Evolutionary conservation across 2,888 invertebrate species (phyloP), one percentile per base, ranked within the genome.

Genomic region (Plagodis pulveraria): DNA sequence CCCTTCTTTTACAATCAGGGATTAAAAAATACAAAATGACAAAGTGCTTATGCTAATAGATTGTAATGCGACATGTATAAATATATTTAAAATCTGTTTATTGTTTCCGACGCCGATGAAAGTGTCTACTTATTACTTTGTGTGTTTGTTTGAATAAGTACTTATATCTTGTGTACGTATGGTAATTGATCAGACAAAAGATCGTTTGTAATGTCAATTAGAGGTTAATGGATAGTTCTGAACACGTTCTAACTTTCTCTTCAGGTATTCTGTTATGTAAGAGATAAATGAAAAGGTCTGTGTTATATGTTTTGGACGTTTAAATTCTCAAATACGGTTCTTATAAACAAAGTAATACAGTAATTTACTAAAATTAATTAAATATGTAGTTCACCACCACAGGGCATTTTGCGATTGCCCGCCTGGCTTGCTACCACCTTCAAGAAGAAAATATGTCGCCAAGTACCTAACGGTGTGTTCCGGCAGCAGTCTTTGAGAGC

Each of bases 161-260:
- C 9, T 10, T 50, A 34, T 38, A 6, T 32, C 36, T 45, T 32
- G 11, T 48, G 34, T 42, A 33, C 38, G n/a, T 36, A 41, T 45
- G 54, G 54, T 49, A 46, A 41, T 55, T 58, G 60, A 59, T 56
- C 62, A 71, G 65, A 69, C 67, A 69, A 67, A 66, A 65, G 57
- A 59, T 57, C 50, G 64, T 66, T 66, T 64, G 64, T 61, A 56
- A 65, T 59, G 69, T 65, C 70, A 71, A 67, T 71, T 69, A 71
- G 69, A 65, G 50, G 43, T 60, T 60, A 40, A 11, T 42, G 42
- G 58, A 63, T 63, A 51, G 65, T 56, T 60, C 58, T 8, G 53
- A 52, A 52, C 65, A 67, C 66, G 69, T 60, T 56, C 48, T 45
- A 50, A 61, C 71, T 69, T 71, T 71, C 71, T 61, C 67, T 55